These are phyloP conservation scores for rabbit (Oryctolagus cuniculus) DNA, from an alignment of 2,113 vertebrate genomes.

Conservation along the genomic window mOryCun1.1 NC_091435.1:149555001-149555500, in stretches of 20 bases:
- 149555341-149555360: neutral
- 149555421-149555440: neutral
- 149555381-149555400: conserved; percentile 29
- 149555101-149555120: neutral
- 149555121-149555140: neutral
- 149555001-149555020: neutral
- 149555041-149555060: neutral
- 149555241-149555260: neutral
- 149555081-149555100: neutral
- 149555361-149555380: conserved; percentile 3
- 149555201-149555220: neutral
- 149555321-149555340: neutral
- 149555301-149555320: neutral
- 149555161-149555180: neutral
- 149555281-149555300: neutral
- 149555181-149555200: neutral
- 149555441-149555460: neutral
- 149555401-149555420: neutral
- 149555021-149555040: neutral
- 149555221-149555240: neutral
- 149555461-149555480: neutral
- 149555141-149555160: neutral
- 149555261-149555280: conserved; percentile 14
- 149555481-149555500: conserved; percentile 28
- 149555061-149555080: neutral